phyloP scores from a whole-genome alignment of 2,888 invertebrate genomes.

The Andrena chrysosceles region DNA sequence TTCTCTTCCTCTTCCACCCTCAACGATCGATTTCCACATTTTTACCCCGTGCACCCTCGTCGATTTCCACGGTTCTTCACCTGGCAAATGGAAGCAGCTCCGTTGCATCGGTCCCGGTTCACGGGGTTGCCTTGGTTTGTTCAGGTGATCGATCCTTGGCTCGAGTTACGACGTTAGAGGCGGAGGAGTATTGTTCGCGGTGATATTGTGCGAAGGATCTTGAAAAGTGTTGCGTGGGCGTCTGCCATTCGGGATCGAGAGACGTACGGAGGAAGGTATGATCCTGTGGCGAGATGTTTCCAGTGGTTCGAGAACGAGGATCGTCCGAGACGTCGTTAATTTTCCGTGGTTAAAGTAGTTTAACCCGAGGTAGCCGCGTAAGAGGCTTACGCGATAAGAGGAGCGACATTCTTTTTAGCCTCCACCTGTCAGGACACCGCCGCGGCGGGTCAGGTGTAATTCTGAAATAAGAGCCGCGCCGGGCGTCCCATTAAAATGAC shows the following conservation, averaged over 20 bases:
- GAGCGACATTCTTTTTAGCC: constrained; percentile 46
- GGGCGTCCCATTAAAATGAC: constrained; percentile 70
- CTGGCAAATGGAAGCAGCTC: constrained; percentile 16
- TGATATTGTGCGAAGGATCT: constrained; percentile 36
- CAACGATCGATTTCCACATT: constrained; percentile 5
- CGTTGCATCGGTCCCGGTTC: constrained; percentile 22
- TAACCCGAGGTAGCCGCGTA: constrained; percentile 33
- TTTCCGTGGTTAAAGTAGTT: constrained; percentile 36
- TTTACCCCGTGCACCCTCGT: neutral
- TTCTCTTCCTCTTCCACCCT: neutral
- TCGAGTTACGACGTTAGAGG: constrained; percentile 29
- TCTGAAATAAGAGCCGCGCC: constrained; percentile 63
- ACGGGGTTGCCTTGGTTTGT: constrained; percentile 34
- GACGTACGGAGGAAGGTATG: neutral
- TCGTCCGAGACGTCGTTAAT: constrained; percentile 41
- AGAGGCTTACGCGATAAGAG: constrained; percentile 63
- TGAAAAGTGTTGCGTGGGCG: neutral
- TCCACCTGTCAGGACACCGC: constrained; percentile 58
- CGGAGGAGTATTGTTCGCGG: neutral
- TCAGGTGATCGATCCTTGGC: constrained; percentile 30
- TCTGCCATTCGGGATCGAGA: no score
- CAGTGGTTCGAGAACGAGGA: neutral
- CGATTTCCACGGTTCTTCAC: neutral
- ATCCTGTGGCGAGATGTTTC: no score
- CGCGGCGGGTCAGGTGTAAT: constrained; percentile 60